Conservation (phyloP, 2,888 invertebrate genomes). For the Clanis bilineata region DNA sequence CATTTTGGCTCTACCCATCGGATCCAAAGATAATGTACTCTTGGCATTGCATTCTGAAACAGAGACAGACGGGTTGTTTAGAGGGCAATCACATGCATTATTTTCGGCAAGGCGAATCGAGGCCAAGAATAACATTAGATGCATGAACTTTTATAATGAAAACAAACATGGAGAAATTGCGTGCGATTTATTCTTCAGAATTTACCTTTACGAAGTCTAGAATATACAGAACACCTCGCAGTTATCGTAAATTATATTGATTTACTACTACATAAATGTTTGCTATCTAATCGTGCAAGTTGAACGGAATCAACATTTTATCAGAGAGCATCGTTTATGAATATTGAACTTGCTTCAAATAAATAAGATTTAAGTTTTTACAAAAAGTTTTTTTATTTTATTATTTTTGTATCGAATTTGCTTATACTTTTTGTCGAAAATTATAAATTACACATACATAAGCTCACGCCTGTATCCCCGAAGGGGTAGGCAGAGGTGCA, state of each 20-base stretch:
- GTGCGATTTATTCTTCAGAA: not conserved
- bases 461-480: no score
- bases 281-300: constrained; percentile 6
- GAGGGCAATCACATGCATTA: constrained; percentile 13
- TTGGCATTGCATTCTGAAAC: constrained; percentile 37
- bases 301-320: not conserved
- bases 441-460: no score
- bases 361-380: no score
- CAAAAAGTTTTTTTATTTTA: not conserved
- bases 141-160: not conserved
- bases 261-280: not conserved
- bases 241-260: constrained; percentile 4
- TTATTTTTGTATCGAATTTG: not conserved
- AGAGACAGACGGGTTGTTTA: constrained; percentile 26
- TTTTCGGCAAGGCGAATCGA: constrained; percentile 3
- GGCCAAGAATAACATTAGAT: constrained; percentile 1
- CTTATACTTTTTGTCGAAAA: no score
- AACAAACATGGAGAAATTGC: not conserved
- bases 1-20: constrained; percentile 46
- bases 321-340: not conserved
- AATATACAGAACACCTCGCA: not conserved
- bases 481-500: no score
- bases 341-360: not conserved
- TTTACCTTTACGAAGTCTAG: not conserved
- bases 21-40: constrained; percentile 42